Evolutionary conservation across 1,140 invertebrate species (phyloP).

Genomic region (Gerris buenoi): DNA sequence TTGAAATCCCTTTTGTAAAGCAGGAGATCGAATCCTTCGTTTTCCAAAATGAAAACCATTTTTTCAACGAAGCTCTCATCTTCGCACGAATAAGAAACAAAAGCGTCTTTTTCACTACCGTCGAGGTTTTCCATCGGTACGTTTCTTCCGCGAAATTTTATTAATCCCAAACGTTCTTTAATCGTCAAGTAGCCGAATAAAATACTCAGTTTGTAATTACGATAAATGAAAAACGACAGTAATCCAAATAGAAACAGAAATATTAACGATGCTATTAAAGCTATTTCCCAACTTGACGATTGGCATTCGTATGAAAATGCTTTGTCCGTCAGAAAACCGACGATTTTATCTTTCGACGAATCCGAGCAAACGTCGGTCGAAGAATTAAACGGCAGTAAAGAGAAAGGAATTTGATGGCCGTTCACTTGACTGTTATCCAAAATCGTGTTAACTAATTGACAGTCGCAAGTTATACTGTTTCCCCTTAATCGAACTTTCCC

Average conservation of each 20-base stretch:
- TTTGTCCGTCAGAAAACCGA: not conserved
- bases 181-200: not conserved
- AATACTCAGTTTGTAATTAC: not conserved
- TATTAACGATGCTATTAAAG: not conserved
- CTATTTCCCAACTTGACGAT: not conserved
- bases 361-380: not conserved
- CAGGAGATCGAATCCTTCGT: conserved; percentile 38
- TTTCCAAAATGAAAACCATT: conserved; percentile 39
- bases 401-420: no score
- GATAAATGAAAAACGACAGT: not conserved
- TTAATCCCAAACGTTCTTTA: not conserved
- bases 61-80: conserved; percentile 42
- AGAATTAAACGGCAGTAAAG: not conserved
- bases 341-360: not conserved
- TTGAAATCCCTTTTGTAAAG: conserved; percentile 49
- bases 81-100: conserved; percentile 46
- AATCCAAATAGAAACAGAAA: not conserved
- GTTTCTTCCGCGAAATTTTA: not conserved
- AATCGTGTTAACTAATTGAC: not conserved
- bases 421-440: not conserved
- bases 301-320: not conserved
- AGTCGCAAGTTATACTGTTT: conserved; percentile 9
- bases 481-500: not conserved
- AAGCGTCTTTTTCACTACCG: conserved; percentile 42
- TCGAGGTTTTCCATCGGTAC: not conserved